Evolutionary conservation across 2,797 vertebrate genomes (phyloP).

Genomic region (Lophius americanus): DNA sequence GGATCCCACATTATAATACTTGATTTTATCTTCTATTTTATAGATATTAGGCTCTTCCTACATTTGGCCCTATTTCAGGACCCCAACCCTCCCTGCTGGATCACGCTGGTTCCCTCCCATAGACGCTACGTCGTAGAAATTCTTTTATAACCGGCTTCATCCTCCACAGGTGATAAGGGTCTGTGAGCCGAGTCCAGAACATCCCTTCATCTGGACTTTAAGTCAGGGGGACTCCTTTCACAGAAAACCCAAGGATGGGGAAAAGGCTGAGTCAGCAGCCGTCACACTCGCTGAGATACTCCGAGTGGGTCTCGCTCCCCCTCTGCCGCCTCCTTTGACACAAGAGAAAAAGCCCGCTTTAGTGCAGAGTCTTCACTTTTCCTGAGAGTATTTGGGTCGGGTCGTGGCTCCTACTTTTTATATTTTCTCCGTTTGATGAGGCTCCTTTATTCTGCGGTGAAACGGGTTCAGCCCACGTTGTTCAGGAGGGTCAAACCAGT

Average conservation of each 20-base stretch:
- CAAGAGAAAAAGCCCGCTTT: constrained; percentile 24
- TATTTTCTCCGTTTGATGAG: constrained; percentile 1
- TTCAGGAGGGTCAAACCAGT: neutral
- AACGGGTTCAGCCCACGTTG: neutral
- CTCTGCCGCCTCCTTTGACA: constrained; percentile 16
- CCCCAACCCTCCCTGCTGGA: neutral
- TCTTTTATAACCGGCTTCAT: constrained; percentile 51
- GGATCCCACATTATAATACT: too few species aligned
- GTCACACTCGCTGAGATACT: constrained; percentile 45
- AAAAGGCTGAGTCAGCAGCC: constrained; percentile 61
- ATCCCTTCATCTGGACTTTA: constrained; percentile 54
- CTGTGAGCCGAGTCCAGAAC: constrained; percentile 44
- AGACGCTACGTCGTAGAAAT: constrained; percentile 19
- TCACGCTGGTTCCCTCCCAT: constrained; percentile 14
- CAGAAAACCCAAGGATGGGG: constrained; percentile 48
- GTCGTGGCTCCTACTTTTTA: constrained; percentile 31
- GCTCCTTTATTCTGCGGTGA: too few species aligned
- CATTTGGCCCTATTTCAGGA: neutral
- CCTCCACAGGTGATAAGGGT: constrained; percentile 45
- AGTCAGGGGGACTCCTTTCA: constrained; percentile 52
- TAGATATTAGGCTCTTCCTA: neutral
- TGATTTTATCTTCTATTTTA: too few species aligned
- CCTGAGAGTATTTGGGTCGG: constrained; percentile 26
- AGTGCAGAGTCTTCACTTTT: constrained; percentile 41
- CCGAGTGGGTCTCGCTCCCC: constrained; percentile 38